phyloP scores from a whole-genome alignment of 92 coral and sea anemone species.

The Epizoanthus fatuus region DNA sequence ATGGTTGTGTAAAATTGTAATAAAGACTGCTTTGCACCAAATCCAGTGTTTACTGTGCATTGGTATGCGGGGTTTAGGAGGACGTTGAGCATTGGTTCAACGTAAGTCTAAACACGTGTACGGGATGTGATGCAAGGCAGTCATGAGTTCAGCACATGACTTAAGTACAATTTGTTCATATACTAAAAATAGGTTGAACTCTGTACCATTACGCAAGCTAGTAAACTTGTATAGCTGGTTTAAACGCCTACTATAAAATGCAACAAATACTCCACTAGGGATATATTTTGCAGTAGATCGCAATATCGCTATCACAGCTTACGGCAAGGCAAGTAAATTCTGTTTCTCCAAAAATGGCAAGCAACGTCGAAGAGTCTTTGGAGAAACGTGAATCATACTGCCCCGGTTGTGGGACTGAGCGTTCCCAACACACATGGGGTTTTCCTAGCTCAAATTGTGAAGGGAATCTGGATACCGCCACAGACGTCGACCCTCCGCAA shows the following conservation, averaged over 20 bases:
- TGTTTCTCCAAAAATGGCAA: background rate
- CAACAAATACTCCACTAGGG: no score
- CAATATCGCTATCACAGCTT: background rate
- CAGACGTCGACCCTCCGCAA: background rate
- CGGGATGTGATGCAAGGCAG: constrained; percentile 1
- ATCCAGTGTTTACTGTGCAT: no score
- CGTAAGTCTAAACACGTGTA: constrained; percentile 12
- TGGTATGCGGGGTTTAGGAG: no score
- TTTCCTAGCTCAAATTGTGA: background rate
- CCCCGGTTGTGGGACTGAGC: background rate
- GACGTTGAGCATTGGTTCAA: background rate
- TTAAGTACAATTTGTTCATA: no score
- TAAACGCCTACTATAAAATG: no score
- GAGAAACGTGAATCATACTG: background rate
- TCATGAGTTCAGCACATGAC: background rate
- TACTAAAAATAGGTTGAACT: no score
- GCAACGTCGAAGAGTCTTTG: background rate
- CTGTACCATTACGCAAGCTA: no score
- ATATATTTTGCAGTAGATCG: no score
- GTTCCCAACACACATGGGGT: background rate
- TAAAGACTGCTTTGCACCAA: no score
- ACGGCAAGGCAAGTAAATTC: background rate
- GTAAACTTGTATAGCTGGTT: no score
- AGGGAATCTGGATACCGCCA: background rate
- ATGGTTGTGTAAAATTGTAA: no score